Percentiles rank a stretch among this genome's conserved stretches.
These are phyloP conservation scores for Zosterops lateralis DNA, from an alignment of 2,113 vertebrate species.

Conservation along the genomic window DNA sequence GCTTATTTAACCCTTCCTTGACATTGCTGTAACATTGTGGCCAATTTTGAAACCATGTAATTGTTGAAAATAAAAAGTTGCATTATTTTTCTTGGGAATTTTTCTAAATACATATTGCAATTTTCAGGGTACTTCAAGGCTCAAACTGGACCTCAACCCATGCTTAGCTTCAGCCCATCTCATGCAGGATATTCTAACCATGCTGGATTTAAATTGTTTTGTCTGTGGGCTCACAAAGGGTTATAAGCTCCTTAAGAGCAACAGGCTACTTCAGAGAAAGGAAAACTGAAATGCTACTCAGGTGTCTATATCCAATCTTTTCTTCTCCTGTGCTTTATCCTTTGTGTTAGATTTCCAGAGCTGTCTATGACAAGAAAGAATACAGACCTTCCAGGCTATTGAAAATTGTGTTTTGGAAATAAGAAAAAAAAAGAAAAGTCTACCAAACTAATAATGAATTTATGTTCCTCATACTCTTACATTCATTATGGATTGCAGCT, in stretches of 20 bases:
- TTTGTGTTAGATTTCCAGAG: background rate
- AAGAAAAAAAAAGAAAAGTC: background rate
- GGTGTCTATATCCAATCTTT: background rate
- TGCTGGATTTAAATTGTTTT: background rate
- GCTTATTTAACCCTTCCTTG: background rate
- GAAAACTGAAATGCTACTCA: background rate
- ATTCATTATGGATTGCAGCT: background rate
- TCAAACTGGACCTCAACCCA: background rate
- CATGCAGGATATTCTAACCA: background rate
- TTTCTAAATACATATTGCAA: background rate
- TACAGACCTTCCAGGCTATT: accelerated
- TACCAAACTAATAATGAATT: background rate
- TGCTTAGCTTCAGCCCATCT: background rate
- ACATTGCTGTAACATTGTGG: background rate
- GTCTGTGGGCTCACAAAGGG: background rate
- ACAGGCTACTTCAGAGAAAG: background rate
- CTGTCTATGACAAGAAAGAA: background rate
- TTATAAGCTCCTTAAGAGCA: background rate
- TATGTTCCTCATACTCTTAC: background rate
- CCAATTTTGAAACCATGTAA: background rate
- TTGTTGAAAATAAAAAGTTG: background rate
- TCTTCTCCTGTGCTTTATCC: background rate
- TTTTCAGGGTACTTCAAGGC: background rate
- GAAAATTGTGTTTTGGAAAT: background rate
- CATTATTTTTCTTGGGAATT: background rate